A percentile compares a stretch with the other conserved stretches of the same genome.
These are phyloP conservation scores for Xylocampa areola DNA, from an alignment of 2,888 invertebrate genomes.

Conservation along the genomic window DNA sequence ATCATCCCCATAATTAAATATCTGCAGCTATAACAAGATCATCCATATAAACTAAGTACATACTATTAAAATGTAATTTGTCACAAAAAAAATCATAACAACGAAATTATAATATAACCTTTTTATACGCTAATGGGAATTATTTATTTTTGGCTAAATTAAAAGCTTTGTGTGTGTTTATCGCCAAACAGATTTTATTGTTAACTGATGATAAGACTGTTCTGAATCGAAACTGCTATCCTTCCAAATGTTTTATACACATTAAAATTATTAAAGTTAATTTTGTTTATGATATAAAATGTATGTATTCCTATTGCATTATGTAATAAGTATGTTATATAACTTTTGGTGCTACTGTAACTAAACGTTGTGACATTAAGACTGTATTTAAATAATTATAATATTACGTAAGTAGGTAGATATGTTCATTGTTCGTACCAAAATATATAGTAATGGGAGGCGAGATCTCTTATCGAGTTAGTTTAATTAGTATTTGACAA, in stretches of 20 bases:
- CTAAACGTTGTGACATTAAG: constrained; percentile 73
- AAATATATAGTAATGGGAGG: constrained; percentile 50
- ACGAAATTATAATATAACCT: not conserved
- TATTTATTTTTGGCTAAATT: not conserved
- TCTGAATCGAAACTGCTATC: constrained; percentile 1
- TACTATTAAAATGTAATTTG: not conserved
- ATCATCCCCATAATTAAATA: constrained; percentile 13
- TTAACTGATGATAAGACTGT: not conserved
- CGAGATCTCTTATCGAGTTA: constrained; percentile 61
- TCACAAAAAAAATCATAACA: not conserved
- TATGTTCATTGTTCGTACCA: constrained; percentile 60
- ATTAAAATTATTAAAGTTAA: not conserved
- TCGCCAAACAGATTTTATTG: not conserved
- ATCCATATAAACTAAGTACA: not conserved
- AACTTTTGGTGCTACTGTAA: constrained; percentile 63
- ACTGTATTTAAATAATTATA: constrained; percentile 68
- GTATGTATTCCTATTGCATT: constrained; percentile 28
- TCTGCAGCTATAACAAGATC: not conserved
- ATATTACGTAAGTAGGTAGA: constrained; percentile 42
- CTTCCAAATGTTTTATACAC: not conserved
- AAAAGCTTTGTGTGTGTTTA: not conserved
- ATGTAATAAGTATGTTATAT: constrained; percentile 11
- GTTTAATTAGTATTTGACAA: constrained; percentile 12
- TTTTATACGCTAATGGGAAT: not conserved
- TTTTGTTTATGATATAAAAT: not conserved